Base-by-base conservation (phyloP, 2,888 invertebrate species). In the Hedya salicella region DNA sequence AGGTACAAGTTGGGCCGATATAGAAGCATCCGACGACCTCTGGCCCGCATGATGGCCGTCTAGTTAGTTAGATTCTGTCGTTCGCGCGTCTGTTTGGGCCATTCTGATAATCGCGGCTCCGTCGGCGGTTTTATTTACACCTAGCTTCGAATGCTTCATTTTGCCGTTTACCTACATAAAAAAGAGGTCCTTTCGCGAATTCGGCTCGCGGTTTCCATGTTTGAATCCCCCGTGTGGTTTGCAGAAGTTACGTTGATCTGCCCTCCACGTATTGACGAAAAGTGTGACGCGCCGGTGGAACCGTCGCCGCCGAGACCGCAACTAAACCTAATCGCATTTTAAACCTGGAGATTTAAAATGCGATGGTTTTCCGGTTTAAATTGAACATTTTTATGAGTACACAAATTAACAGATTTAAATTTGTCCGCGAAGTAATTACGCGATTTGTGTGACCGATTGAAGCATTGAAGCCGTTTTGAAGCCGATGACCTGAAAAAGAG, bases 331-430 rank as follows among this genome's bases (percentile, higher is more conserved):
- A n/a, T n/a, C n/a, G n/a, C n/a, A n/a, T n/a, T n/a, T n/a, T n/a
- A n/a, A n/a, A 36, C 16, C 57, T 32, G 44, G 44, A 57, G 19
- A 57, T 57, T 53, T 53, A 36, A 32, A 32, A 57, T 46, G 46
- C 57, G 32, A 57, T 57, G 44, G 17, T 57, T 57, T 57, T 57
- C 57, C 57, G 44, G 57, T 46, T 46, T 13, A 44, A 44, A n/a
- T 25, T 32, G 44, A 17, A n/a, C n/a, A n/a, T n/a, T n/a, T n/a
- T n/a, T n/a, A 46, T 57, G 44, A 57, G 44, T 56, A 30, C 56
- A 56, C 30, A 25, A 57, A 13, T n/a, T 25, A 30, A 32, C 56
- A 57, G 30, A 57, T 44, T 44, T 9, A 30, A 17, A n/a, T 42
- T 42, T 57, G 44, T 46, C 44, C 44, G 9, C 44, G n/a, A 44